Evolutionary conservation across 2,888 invertebrate genomes (phyloP), one percentile per base, ranked within the genome.

Genomic region (Venustoraphidia nigricollis): DNA sequence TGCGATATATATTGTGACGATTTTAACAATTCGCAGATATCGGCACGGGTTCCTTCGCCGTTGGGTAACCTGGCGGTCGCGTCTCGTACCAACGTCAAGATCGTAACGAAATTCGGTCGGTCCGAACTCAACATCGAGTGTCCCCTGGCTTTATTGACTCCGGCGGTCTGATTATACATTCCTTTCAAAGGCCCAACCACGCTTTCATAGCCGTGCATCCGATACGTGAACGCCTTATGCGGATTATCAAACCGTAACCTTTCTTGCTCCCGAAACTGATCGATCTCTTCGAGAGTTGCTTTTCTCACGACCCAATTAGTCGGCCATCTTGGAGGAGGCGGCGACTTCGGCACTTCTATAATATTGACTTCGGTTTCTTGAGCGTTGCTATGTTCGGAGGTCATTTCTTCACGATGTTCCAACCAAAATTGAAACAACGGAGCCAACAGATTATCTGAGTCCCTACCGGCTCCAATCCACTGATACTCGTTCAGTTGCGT

Each of bases 401-500:
- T 58, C 54, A 65, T 59, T 46, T 74, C 72, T 46, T 70, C 69
- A 36, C 73, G 65, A 41, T 82, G 76, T 35, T 81, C 73, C 54
- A 90, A 67, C 87, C 93, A 94, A 56, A 82, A 81, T 51, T 81
- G 77, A 60, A 86, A 91, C 47, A 93, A 66, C 4, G 81, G 75
- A 6, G 77, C 69, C 10, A 94, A 68, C 39, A 85, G 76, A 4
- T 79, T 74, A 64, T 93, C 93, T 3, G 88, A 83, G 63, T 95
- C 94, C 6, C 94, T 73, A 0, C 93, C 93, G 8, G 90, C 90
- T 2, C 94, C 94, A 51, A 94, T 94, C 95, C 95, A 95, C 59
- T 88, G 85, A 65, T 88, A 90, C 58, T 78, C 72, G 61, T 81
- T 79, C 52, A 79, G 65, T 51, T 76, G 74, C 2, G 76, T 69